These are phyloP conservation scores for Carassius gibelio DNA, from an alignment of 2,113 vertebrate genomes.

Conservation along the genomic window DNA sequence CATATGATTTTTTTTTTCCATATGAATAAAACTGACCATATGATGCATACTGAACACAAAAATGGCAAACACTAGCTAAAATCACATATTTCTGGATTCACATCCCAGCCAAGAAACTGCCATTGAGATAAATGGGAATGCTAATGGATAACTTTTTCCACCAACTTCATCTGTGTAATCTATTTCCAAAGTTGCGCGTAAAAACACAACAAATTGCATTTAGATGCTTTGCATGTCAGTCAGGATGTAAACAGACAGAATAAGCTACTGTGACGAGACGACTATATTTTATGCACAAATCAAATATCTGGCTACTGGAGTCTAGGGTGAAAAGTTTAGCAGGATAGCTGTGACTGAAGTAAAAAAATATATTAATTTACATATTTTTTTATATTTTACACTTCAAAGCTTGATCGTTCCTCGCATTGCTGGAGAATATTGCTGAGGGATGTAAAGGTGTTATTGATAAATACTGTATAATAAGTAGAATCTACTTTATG, in stretches of 20 bases:
- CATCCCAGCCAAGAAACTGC: background rate
- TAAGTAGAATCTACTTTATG: background rate
- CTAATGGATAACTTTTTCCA: background rate
- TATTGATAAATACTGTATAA: slow-evolving; percentile 43
- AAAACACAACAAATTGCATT: background rate
- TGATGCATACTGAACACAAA: background rate
- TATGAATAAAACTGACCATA: background rate
- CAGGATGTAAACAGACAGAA: background rate
- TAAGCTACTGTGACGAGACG: background rate
- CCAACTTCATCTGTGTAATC: background rate
- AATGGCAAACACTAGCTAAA: background rate
- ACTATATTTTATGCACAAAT: slow-evolving; percentile 19
- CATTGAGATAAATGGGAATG: background rate
- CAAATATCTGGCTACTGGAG: slow-evolving; percentile 49
- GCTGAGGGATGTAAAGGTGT: slow-evolving; percentile 49
- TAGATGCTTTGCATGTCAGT: background rate
- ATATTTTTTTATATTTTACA: slow-evolving; percentile 53
- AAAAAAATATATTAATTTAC: background rate
- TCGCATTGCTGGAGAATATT: slow-evolving; percentile 39
- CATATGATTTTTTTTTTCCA: background rate
- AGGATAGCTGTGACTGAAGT: slow-evolving; percentile 40
- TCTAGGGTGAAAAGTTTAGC: slow-evolving; percentile 27
- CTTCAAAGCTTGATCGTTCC: slow-evolving; percentile 62
- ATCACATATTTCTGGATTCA: background rate
- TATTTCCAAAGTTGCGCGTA: background rate